These are phyloP conservation scores for Synergus umbraculus DNA, from an alignment of 2,888 invertebrate genomes.

Conservation along the genomic window DNA sequence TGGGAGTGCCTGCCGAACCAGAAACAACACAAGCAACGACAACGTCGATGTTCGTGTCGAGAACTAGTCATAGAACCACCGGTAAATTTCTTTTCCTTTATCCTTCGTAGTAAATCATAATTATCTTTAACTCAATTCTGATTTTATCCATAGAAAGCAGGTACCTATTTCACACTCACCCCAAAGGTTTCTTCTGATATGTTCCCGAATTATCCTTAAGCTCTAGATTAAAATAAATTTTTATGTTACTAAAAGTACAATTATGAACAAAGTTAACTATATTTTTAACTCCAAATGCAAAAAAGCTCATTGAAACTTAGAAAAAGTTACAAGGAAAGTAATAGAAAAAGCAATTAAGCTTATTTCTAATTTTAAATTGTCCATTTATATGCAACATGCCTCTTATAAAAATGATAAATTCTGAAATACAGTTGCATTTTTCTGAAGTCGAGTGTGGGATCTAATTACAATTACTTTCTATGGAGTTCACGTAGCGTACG, in stretches of 20 bases:
- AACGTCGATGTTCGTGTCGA: conserved; percentile 76
- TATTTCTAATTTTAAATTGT: not conserved
- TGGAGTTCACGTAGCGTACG: conserved; percentile 2
- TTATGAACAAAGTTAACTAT: not conserved
- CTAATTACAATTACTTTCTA: not conserved
- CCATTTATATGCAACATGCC: not conserved
- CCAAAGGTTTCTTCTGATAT: not conserved
- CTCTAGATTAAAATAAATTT: not conserved
- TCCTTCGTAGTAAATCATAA: not conserved
- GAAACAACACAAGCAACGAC: conserved; percentile 67
- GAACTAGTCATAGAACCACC: conserved; percentile 72
- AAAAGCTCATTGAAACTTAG: not conserved
- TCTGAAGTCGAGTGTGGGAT: not conserved
- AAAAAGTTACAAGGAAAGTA: not conserved
- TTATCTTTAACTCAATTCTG: not conserved
- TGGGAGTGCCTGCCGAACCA: conserved; percentile 64
- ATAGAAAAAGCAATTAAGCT: not conserved
- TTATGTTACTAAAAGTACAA: not conserved
- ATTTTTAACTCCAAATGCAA: not conserved
- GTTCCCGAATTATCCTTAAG: not conserved
- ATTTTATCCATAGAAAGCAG: not conserved
- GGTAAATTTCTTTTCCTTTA: conserved; percentile 59
- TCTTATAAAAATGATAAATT: not conserved
- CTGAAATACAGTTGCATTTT: not conserved
- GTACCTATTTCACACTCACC: not conserved